These are phyloP conservation scores for Hecatera dysodea DNA, from an alignment of 2,888 invertebrate species.

Conservation along the genomic window DNA sequence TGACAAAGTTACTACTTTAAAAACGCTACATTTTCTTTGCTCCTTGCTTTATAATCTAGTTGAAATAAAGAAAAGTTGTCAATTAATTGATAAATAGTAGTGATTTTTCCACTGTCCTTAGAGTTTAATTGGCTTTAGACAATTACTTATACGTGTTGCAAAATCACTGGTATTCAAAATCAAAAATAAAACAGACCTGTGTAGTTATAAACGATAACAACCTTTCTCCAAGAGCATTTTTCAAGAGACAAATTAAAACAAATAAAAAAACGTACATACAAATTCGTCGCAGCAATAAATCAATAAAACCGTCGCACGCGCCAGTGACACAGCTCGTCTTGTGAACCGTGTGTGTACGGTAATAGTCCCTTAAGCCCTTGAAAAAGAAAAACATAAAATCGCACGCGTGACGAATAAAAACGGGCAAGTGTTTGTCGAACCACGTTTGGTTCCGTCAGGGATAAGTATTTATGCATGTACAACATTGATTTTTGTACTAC, in stretches of 20 bases:
- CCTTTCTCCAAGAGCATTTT: neutral
- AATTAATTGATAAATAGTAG: no score
- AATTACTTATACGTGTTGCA: no score
- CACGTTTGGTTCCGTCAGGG: neutral
- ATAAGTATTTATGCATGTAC: neutral
- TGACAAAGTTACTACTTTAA: neutral
- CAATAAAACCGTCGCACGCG: slow-evolving; percentile 36
- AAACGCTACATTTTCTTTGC: neutral
- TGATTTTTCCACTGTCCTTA: no score
- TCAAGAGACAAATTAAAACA: neutral
- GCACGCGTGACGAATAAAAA: neutral
- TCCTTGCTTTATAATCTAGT: neutral
- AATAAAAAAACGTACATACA: neutral
- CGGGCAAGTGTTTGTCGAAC: neutral
- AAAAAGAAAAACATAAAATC: neutral
- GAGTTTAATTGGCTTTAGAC: no score
- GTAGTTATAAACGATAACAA: no score
- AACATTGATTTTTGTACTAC: neutral
- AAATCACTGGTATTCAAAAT: no score
- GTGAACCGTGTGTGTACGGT: slow-evolving; percentile 8
- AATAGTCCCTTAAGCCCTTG: slow-evolving; percentile 3
- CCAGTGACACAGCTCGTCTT: slow-evolving; percentile 4
- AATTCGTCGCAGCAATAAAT: slow-evolving; percentile 34
- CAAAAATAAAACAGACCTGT: no score
- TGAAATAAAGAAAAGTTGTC: neutral